A percentile compares a stretch with the other conserved stretches of the same genome.
Evolutionary conservation across 2,113 vertebrate genomes (phyloP).

Genomic region (Cololabis saira): DNA sequence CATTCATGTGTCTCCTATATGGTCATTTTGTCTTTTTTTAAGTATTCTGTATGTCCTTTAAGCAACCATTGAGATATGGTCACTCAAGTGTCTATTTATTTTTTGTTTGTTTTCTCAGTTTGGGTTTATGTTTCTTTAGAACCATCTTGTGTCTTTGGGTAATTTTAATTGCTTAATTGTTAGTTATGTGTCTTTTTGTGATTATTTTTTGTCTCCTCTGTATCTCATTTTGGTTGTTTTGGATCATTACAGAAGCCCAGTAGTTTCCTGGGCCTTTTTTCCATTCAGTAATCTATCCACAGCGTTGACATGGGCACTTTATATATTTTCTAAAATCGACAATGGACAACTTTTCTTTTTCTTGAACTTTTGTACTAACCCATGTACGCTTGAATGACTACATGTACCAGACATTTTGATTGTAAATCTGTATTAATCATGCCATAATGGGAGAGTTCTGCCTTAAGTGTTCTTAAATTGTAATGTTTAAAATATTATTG

Average conservation of each 20-base stretch:
- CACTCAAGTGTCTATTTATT: neutral
- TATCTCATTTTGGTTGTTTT: neutral
- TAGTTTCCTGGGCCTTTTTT: neutral
- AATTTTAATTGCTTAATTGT: neutral
- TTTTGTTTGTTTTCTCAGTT: neutral
- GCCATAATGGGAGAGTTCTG: conserved; percentile 13
- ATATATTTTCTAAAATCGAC: neutral
- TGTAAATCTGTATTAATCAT: conserved; percentile 9
- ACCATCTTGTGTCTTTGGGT: neutral
- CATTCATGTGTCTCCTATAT: no score
- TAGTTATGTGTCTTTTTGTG: neutral
- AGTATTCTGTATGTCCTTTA: no score
- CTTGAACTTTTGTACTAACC: conserved; percentile 10
- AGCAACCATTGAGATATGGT: neutral
- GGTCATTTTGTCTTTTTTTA: no score
- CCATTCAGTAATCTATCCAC: neutral
- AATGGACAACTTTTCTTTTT: neutral
- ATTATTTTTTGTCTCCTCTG: neutral
- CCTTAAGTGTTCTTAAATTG: conserved; percentile 20
- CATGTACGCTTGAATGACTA: neutral
- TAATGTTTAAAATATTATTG: neutral
- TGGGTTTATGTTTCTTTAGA: no score
- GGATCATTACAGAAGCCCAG: neutral
- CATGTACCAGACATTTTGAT: conserved; percentile 7
- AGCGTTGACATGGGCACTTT: conserved; percentile 57